These are phyloP conservation scores for Dendrocincla fuliginosa DNA, from an alignment of 2,797 vertebrate genomes.

Conservation along the genomic window DNA sequence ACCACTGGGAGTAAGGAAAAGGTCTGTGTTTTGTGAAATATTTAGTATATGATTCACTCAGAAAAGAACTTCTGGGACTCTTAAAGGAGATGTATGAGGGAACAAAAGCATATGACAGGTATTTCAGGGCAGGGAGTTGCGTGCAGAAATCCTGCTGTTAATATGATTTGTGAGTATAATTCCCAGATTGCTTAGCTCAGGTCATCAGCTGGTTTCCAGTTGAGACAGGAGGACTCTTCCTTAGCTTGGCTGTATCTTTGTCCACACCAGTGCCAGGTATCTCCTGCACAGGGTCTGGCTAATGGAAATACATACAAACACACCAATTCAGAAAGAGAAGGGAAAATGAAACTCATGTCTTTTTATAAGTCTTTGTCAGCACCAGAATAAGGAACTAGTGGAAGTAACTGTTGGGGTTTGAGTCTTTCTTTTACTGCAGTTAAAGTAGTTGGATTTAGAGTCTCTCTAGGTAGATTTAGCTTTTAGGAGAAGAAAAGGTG, in stretches of 20 bases:
- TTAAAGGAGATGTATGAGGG: slow-evolving; percentile 61
- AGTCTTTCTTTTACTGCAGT: neutral
- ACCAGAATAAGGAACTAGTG: neutral
- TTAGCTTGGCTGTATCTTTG: neutral
- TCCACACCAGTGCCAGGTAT: neutral
- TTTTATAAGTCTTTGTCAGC: neutral
- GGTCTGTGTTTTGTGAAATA: slow-evolving; percentile 61
- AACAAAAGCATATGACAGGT: slow-evolving; percentile 58
- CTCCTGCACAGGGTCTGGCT: neutral
- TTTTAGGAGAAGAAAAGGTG: neutral
- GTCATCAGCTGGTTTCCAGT: slow-evolving; percentile 45
- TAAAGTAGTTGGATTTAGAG: neutral
- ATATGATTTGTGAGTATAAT: slow-evolving; percentile 66
- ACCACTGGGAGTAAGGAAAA: slow-evolving; percentile 57
- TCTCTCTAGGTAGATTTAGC: neutral
- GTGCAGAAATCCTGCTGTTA: slow-evolving; percentile 58
- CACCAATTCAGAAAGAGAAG: neutral
- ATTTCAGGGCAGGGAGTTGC: slow-evolving; percentile 46
- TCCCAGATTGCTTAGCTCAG: slow-evolving; percentile 45
- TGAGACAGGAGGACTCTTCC: slow-evolving; percentile 21
- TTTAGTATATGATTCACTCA: slow-evolving; percentile 67
- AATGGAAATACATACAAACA: neutral
- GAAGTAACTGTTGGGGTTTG: neutral
- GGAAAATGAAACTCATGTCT: neutral
- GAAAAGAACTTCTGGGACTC: slow-evolving; percentile 62